These are phyloP conservation scores for Drosophila monieri DNA, from an alignment of 2,888 invertebrate genomes.

Conservation along the genomic window DNA sequence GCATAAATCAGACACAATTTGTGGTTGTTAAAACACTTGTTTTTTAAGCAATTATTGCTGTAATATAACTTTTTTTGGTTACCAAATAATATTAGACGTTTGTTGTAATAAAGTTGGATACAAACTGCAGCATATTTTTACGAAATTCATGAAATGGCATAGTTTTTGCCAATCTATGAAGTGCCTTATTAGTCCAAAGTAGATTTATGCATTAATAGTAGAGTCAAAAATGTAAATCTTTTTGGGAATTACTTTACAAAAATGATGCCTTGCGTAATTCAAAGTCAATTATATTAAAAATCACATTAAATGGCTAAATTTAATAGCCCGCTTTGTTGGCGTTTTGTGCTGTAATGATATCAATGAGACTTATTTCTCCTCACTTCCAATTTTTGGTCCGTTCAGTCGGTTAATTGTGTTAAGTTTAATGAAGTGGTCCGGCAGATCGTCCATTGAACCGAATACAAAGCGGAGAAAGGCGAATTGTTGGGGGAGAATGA, in stretches of 20 bases:
- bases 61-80: background rate
- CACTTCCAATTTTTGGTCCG: constrained; percentile 27
- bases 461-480: constrained; percentile 27
- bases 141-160: background rate
- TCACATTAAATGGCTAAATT: constrained; percentile 7
- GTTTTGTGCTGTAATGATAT: constrained; percentile 25
- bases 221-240: background rate
- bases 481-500: constrained; percentile 5
- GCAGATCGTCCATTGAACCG: constrained; percentile 47
- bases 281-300: constrained; percentile 9
- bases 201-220: too few relatives aligned
- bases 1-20: constrained; percentile 27
- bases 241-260: constrained; percentile 12
- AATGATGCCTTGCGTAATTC: constrained; percentile 57
- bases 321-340: background rate
- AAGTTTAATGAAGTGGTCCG: constrained; percentile 41
- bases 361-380: constrained; percentile 27
- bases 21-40: constrained; percentile 16
- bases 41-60: constrained; percentile 3
- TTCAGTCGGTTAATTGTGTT: constrained; percentile 45
- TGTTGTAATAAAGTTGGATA: too few relatives aligned
- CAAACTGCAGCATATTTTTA: background rate
- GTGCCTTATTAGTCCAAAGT: too few relatives aligned
- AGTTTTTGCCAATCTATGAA: background rate
- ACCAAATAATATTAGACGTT: too few relatives aligned